These are phyloP conservation scores for Lepidurus couesii DNA, from an alignment of 1,140 invertebrate genomes.

Conservation along the genomic window DNA sequence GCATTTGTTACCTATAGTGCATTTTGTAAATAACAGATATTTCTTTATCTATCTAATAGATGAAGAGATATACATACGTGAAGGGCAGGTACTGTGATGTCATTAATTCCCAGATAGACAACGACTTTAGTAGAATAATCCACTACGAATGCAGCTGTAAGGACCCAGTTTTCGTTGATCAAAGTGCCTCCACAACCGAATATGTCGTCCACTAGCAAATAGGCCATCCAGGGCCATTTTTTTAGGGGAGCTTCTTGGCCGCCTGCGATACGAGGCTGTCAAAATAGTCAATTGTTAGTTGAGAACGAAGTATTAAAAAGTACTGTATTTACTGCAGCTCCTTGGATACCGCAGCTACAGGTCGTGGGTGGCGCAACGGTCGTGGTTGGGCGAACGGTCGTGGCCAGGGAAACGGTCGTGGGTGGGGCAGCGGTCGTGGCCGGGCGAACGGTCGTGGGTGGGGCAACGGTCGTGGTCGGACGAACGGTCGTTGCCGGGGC, in stretches of 20 bases:
- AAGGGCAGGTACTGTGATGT: neutral
- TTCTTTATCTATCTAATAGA: neutral
- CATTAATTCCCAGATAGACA: constrained; percentile 20
- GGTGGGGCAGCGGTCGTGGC: neutral
- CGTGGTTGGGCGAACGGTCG: no score
- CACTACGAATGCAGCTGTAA: no score
- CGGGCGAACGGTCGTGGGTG: no score
- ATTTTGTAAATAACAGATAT: neutral
- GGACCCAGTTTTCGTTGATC: constrained; percentile 45
- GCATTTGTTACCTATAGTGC: neutral
- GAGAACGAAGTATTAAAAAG: neutral
- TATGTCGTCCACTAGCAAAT: neutral
- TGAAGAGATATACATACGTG: neutral
- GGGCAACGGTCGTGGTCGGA: no score
- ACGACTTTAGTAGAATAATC: no score
- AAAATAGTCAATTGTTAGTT: neutral
- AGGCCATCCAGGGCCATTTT: constrained; percentile 31
- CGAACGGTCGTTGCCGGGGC: no score
- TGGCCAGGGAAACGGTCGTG: no score
- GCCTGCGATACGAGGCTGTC: constrained; percentile 28
- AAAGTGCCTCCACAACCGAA: constrained; percentile 46
- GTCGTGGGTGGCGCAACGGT: neutral
- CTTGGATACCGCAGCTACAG: no score
- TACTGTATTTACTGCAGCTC: neutral
- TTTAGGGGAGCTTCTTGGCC: neutral